These are phyloP conservation scores for Butorides virescens DNA, from an alignment of 2,113 vertebrate species.

Conservation along the genomic window DNA sequence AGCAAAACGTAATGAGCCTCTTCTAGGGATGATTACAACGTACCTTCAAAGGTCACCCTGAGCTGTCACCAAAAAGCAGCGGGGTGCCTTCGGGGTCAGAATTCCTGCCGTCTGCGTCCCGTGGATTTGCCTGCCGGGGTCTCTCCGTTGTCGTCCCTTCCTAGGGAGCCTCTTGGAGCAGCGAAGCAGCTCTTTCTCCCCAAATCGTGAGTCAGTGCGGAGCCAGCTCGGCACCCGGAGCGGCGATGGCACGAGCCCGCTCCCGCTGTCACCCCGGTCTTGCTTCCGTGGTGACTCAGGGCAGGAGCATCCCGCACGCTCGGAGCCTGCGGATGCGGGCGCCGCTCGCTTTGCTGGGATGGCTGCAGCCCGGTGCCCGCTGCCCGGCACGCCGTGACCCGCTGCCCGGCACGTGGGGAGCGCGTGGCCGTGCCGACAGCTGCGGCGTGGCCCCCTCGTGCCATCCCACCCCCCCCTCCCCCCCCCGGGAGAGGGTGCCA, in stretches of 20 bases:
- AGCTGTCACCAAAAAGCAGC: background rate
- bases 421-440: background rate
- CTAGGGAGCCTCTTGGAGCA: background rate
- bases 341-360: no score
- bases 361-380: background rate
- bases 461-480: background rate
- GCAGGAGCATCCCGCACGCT: background rate
- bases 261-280: rapidly evolving
- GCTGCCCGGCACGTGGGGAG: background rate
- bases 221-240: background rate
- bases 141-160: background rate
- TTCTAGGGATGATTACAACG: background rate
- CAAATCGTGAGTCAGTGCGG: background rate
- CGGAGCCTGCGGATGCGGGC: rapidly evolving
- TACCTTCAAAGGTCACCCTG: background rate
- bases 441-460: background rate
- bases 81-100: background rate
- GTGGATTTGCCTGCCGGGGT: rapidly evolving
- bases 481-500: background rate
- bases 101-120: background rate
- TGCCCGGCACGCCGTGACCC: rapidly evolving
- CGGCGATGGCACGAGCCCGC: background rate
- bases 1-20: background rate
- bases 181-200: background rate
- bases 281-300: background rate